These are phyloP conservation scores for Paelopatides confundens DNA, from an alignment of 53 echinoderm and acorn worm genomes.

Conservation along the genomic window DNA sequence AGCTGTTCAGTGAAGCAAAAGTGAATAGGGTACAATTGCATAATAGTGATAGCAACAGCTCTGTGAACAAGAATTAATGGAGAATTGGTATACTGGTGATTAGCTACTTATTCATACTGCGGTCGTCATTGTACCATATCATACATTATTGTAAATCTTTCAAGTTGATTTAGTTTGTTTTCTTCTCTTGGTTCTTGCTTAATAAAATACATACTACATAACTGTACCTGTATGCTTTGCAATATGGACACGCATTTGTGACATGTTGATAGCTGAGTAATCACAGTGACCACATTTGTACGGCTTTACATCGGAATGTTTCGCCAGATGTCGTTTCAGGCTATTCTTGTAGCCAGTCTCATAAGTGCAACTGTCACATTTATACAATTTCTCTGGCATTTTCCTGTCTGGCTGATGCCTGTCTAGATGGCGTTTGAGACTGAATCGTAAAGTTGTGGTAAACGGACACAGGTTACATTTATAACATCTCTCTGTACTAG, in stretches of 20 bases:
- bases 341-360: slow-evolving; percentile 91
- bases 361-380: slow-evolving; percentile 80
- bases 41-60: no score
- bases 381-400: slow-evolving; percentile 75
- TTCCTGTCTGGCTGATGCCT: slow-evolving; percentile 71
- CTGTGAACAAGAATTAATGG: no score
- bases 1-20: no score
- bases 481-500: slow-evolving; percentile 35
- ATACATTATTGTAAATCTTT: no score
- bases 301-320: slow-evolving; percentile 87
- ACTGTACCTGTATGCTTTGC: slow-evolving; percentile 93
- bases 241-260: slow-evolving; percentile 98
- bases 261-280: slow-evolving; percentile 97
- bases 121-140: no score
- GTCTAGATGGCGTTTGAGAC: slow-evolving; percentile 78
- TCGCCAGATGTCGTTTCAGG: slow-evolving; percentile 86
- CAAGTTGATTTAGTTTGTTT: no score
- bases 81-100: no score
- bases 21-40: no score
- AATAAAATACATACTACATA: no score
- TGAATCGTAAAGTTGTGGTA: slow-evolving; percentile 70
- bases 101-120: no score
- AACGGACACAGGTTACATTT: slow-evolving; percentile 74
- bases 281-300: slow-evolving; percentile 97
- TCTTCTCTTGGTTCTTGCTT: no score